phyloP scores from a whole-genome alignment of 2,888 invertebrate species.

The Drosophila mercatorum region DNA sequence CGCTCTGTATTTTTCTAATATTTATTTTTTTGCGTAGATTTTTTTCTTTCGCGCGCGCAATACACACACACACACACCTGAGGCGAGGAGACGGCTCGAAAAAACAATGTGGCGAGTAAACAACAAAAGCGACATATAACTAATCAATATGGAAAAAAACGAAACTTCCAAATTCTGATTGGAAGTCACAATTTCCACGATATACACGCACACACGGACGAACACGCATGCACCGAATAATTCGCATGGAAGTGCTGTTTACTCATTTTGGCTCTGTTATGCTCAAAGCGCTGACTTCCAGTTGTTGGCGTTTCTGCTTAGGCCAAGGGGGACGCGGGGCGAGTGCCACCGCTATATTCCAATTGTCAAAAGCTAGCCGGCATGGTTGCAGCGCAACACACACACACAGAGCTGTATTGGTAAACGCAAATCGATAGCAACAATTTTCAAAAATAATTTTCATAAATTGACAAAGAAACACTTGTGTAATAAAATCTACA shows the following conservation, averaged over 20 bases:
- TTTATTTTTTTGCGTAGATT: conserved; percentile 25
- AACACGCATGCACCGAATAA: conserved; percentile 64
- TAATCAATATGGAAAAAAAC: conserved; percentile 84
- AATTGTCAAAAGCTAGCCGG: conserved; percentile 61
- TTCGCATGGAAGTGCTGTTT: conserved; percentile 56
- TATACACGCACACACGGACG: conserved; percentile 49
- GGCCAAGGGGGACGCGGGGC: background rate
- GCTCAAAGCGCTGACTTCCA: conserved; percentile 32
- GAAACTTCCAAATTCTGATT: conserved; percentile 78
- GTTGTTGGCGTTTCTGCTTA: conserved; percentile 7
- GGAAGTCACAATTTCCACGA: conserved; percentile 61
- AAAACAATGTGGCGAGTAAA: conserved; percentile 83
- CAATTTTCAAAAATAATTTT: background rate
- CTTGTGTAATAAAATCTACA: too few species aligned
- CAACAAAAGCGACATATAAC: conserved; percentile 84
- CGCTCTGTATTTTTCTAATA: conserved; percentile 28
- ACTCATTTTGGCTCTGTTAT: conserved; percentile 35
- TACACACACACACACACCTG: conserved; percentile 62
- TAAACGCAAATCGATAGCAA: conserved; percentile 18
- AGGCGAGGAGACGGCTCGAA: conserved; percentile 57
- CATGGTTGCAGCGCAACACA: conserved; percentile 39
- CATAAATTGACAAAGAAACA: background rate
- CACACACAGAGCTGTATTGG: conserved; percentile 28
- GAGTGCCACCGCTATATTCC: conserved; percentile 24
- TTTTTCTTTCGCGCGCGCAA: conserved; percentile 26